Conservation (phyloP, 2,797 vertebrate genomes). For the Octomys mimax region DNA sequence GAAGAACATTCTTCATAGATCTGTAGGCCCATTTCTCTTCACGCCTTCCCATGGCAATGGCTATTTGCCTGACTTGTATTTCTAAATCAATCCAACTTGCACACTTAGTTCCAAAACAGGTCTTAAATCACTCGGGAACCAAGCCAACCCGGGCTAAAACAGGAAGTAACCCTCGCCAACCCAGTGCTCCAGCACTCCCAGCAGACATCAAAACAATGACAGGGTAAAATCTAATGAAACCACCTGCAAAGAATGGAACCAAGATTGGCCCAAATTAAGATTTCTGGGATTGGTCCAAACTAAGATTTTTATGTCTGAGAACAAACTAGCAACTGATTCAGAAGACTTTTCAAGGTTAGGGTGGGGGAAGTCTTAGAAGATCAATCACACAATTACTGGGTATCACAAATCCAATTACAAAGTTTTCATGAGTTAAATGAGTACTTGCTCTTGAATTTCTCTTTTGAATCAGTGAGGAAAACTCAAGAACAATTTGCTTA, state of each 20-base stretch:
- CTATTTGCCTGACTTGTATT: conserved; percentile 74
- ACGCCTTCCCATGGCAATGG: conserved; percentile 35
- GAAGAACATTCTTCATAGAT: conserved; percentile 36
- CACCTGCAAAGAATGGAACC: conserved; percentile 58
- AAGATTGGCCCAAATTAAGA: conserved; percentile 20
- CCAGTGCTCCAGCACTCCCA: conserved; percentile 69
- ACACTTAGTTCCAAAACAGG: conserved; percentile 73
- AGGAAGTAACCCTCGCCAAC: conserved; percentile 72
- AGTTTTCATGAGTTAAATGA: neutral
- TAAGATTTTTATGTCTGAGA: neutral
- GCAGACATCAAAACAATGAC: conserved; percentile 73
- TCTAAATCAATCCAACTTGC: conserved; percentile 64
- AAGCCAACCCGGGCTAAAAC: conserved; percentile 75
- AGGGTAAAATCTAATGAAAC: conserved; percentile 58
- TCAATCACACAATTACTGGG: conserved; percentile 18
- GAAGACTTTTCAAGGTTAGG: conserved; percentile 32
- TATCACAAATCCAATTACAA: neutral
- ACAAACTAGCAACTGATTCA: conserved; percentile 59
- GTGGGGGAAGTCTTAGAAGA: neutral
- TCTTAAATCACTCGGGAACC: conserved; percentile 74
- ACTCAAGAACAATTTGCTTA: conserved; percentile 14
- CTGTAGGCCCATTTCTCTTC: conserved; percentile 50
- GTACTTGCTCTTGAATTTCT: neutral
- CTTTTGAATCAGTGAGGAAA: conserved; percentile 22
- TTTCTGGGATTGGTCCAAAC: conserved; percentile 4